Conservation (phyloP, 2,888 invertebrate species). For the Sipunculus nudus region DNA sequence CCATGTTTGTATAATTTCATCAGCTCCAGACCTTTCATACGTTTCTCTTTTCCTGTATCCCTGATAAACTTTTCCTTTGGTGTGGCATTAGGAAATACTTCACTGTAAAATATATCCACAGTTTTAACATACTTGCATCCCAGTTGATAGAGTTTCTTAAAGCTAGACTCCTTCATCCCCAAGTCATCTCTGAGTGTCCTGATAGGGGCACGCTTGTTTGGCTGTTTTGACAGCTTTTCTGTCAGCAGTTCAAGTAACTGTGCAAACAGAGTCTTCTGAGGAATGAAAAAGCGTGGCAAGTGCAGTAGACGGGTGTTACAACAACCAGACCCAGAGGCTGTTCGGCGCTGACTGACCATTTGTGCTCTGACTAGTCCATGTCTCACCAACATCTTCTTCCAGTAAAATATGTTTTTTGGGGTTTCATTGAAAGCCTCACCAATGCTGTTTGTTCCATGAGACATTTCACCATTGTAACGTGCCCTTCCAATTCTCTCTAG, state of each 20-base stretch:
- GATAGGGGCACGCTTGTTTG: conserved; percentile 42
- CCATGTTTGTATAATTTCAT: conserved; percentile 32
- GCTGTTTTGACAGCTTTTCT: conserved; percentile 70
- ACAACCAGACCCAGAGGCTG: no score
- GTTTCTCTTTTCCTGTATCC: conserved; percentile 71
- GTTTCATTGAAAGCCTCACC: conserved; percentile 62
- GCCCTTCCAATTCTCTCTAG: conserved; percentile 80
- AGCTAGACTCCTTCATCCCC: conserved; percentile 44
- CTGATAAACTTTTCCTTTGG: conserved; percentile 68
- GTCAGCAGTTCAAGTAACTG: conserved; percentile 71
- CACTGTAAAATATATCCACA: conserved; percentile 68
- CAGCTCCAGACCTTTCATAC: conserved; percentile 68
- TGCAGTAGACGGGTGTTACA: conserved; percentile 62
- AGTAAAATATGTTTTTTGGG: conserved; percentile 73
- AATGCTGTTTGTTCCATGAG: conserved; percentile 73
- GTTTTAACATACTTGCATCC: conserved; percentile 43
- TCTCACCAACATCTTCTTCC: conserved; percentile 73
- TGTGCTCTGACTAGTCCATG: conserved; percentile 75
- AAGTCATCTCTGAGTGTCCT: conserved; percentile 10
- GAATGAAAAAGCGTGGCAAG: conserved; percentile 70
- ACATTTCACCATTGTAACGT: conserved; percentile 76
- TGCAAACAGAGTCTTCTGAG: conserved; percentile 71
- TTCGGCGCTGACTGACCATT: no score
- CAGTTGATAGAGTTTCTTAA: conserved; percentile 44
- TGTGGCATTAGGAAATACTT: conserved; percentile 72